Evolutionary conservation across 2,113 vertebrate species (phyloP).

Genomic region (Malurus cyaneus): DNA sequence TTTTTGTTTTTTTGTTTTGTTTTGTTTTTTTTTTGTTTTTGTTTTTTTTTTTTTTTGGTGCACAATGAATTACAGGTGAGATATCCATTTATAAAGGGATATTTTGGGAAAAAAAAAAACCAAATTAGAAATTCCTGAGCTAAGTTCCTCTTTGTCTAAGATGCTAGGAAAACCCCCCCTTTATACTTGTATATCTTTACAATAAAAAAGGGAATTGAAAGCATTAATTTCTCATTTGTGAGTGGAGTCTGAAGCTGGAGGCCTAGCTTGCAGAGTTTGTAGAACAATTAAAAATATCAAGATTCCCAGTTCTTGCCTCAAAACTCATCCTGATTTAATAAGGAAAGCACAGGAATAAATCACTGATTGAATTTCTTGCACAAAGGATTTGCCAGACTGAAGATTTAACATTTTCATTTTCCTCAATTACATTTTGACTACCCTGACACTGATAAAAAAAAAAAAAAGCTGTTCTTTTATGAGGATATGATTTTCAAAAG

Average conservation of each 20-base stretch:
- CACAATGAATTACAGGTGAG: background rate
- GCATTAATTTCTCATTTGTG: background rate
- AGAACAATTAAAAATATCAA: background rate
- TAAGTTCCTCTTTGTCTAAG: background rate
- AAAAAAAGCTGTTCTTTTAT: background rate
- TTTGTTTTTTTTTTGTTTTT: too few species aligned
- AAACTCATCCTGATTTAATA: background rate
- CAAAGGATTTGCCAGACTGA: background rate
- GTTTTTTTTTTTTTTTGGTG: background rate
- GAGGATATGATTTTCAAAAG: background rate
- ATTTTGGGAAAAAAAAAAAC: background rate
- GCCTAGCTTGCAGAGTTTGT: background rate
- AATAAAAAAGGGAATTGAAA: background rate
- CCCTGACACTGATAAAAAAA: background rate
- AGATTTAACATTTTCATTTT: background rate
- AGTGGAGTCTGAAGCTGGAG: background rate
- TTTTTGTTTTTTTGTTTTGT: too few species aligned
- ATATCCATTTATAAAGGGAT: background rate
- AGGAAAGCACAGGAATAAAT: background rate
- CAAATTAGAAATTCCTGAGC: background rate
- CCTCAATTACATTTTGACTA: background rate
- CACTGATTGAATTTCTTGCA: background rate
- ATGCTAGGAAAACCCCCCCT: rapidly evolving
- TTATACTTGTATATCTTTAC: background rate
- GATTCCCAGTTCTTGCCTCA: background rate